Conservation (phyloP, 2,797 vertebrate genomes). For the Amblyraja radiata region DNA sequence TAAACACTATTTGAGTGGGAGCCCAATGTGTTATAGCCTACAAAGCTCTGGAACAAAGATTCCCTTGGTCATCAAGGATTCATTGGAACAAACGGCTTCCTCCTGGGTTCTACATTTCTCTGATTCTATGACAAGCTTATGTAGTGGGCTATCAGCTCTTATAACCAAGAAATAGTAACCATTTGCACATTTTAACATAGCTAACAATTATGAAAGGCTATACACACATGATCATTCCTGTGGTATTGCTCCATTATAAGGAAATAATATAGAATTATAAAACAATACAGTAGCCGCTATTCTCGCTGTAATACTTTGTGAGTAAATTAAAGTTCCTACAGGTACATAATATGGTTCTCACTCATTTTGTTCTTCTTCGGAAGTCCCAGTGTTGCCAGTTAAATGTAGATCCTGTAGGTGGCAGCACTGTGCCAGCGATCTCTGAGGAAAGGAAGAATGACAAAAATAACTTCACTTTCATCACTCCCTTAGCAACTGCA, state of each 20-base stretch:
- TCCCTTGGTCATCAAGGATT: no score
- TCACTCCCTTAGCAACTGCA: background rate
- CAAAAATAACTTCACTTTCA: background rate
- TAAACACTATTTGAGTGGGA: no score
- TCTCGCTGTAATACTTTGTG: background rate
- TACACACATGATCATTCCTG: background rate
- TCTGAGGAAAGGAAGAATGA: slow-evolving; percentile 3
- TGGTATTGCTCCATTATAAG: background rate
- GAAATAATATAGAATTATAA: no score
- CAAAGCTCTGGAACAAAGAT: no score
- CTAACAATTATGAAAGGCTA: background rate
- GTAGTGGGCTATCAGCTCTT: background rate
- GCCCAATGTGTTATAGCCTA: no score
- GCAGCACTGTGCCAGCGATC: background rate
- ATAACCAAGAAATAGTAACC: background rate
- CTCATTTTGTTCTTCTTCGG: background rate
- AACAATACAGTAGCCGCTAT: background rate
- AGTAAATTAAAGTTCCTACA: background rate
- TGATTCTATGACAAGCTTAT: no score
- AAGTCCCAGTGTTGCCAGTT: background rate
- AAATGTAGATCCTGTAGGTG: slow-evolving; percentile 16
- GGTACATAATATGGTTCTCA: background rate
- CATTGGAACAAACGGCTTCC: no score
- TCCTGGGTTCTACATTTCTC: no score
- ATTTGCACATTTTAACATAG: background rate